Conservation (phyloP, 2,113 vertebrate species). For the Pterophyllum scalare region DNA sequence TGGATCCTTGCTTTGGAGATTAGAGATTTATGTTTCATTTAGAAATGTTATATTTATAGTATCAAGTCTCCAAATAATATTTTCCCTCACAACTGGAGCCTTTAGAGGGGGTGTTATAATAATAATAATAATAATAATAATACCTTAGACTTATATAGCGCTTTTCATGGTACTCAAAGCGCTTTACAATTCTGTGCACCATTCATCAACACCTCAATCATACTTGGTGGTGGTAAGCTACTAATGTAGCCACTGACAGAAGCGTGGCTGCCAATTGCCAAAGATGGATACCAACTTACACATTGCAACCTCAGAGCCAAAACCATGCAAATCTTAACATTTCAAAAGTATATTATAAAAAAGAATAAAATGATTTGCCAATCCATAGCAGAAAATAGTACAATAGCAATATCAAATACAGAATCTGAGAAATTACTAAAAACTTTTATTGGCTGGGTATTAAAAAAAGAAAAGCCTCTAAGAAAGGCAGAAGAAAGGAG, state of each 20-base stretch:
- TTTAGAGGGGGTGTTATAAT: not conserved
- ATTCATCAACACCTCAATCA: no score
- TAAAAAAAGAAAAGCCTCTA: not conserved
- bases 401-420: not conserved
- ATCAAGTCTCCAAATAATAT: slow-evolving; percentile 8
- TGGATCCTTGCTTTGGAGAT: slow-evolving; percentile 48
- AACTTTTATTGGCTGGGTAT: not conserved
- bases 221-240: no score
- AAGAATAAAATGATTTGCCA: not conserved
- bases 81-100: not conserved
- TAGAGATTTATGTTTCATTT: slow-evolving; percentile 59
- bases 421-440: not conserved
- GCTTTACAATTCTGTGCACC: no score
- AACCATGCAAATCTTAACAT: not conserved
- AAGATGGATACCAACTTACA: slow-evolving; percentile 2
- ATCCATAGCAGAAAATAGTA: not conserved
- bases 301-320: not conserved
- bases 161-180: no score
- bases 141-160: no score
- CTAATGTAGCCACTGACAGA: no score
- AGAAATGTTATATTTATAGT: slow-evolving; percentile 45
- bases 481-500: not conserved
- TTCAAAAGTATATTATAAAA: not conserved
- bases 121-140: no score
- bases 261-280: no score